phyloP scores from a whole-genome alignment of 2,888 invertebrate genomes.

The Tolmerus cingulatus region DNA sequence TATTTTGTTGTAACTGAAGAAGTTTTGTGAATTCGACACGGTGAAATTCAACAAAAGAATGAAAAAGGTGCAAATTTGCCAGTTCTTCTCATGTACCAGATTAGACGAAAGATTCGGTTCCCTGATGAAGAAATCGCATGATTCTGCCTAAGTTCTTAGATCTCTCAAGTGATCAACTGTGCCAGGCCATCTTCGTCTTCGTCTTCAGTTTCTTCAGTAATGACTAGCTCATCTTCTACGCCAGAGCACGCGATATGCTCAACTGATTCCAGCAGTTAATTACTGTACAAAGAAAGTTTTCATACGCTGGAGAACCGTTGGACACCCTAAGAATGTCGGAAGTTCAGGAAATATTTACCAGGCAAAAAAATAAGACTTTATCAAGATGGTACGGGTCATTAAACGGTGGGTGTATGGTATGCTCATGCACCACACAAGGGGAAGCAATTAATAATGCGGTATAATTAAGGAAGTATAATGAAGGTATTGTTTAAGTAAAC shows the following conservation, averaged over 20 bases:
- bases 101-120: neutral
- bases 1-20: neutral
- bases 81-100: neutral
- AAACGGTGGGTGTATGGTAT: neutral
- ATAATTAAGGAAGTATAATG: neutral
- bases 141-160: neutral
- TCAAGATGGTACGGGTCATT: neutral
- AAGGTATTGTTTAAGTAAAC: neutral
- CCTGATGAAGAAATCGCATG: conserved; percentile 10
- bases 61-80: neutral
- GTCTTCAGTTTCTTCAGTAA: neutral
- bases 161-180: conserved; percentile 2
- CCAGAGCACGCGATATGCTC: conserved; percentile 26
- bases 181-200: neutral
- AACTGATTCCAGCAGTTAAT: conserved; percentile 31
- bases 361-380: neutral
- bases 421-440: neutral
- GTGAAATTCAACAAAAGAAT: neutral
- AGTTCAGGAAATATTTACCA: neutral
- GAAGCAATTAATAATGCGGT: neutral
- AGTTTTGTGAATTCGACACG: neutral
- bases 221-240: neutral
- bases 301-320: neutral
- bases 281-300: conserved; percentile 39
- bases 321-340: conserved; percentile 20